Conservation (phyloP, 2,797 vertebrate genomes). For the Meriones psammophilus region DNA sequence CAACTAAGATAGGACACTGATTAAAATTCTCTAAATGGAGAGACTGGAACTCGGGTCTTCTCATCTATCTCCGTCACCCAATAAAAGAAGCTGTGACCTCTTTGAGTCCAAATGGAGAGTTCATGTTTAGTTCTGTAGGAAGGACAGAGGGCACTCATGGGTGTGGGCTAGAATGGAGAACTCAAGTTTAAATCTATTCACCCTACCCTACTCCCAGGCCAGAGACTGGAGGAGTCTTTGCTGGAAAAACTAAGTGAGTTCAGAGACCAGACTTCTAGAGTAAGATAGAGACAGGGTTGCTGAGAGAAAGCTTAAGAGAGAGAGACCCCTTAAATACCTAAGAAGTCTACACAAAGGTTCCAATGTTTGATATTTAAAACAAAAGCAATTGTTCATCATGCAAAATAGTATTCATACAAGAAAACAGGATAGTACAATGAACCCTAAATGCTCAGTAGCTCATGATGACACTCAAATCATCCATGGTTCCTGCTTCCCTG, state of each 20-base stretch:
- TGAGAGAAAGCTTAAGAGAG: neutral
- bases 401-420: neutral
- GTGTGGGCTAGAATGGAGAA: neutral
- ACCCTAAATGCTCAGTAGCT: neutral
- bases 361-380: neutral
- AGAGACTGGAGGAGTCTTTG: neutral
- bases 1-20: neutral
- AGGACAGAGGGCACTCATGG: neutral
- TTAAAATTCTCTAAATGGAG: constrained; percentile 23
- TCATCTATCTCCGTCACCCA: neutral
- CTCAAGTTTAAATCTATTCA: neutral
- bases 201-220: neutral
- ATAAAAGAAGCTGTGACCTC: neutral
- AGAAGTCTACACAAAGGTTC: neutral
- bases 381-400: neutral
- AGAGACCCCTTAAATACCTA: too few species aligned
- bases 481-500: neutral
- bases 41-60: neutral
- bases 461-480: neutral
- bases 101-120: neutral
- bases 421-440: neutral
- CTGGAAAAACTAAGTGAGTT: neutral
- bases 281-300: neutral
- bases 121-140: neutral
- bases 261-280: neutral